Conservation (phyloP, 2,888 invertebrate species). For the Stenoptilia bipunctidactyla region DNA sequence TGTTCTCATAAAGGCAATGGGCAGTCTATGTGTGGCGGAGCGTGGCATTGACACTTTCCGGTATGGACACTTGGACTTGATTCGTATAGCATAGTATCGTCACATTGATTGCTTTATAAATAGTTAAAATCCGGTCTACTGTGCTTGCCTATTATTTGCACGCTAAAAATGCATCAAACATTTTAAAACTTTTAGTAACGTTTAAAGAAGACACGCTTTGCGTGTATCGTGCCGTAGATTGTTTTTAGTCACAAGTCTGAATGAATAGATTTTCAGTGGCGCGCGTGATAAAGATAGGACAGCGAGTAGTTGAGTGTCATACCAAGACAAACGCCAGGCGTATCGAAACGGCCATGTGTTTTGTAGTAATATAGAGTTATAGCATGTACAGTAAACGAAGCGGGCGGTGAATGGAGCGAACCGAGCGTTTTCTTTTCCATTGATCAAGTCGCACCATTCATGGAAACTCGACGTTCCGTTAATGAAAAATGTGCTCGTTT, state of each 20-base stretch:
- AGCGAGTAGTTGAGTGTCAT: not conserved
- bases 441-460: constrained; percentile 49
- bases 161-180: no score
- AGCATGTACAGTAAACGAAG: not conserved
- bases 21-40: constrained; percentile 12
- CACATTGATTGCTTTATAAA: constrained; percentile 10
- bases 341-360: not conserved
- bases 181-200: no score
- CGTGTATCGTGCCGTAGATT: not conserved
- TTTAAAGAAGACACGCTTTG: no score
- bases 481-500: constrained; percentile 58
- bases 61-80: constrained; percentile 14
- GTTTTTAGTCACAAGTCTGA: not conserved
- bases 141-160: constrained; percentile 3
- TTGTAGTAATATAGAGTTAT: not conserved
- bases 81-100: not conserved
- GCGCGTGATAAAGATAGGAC: not conserved
- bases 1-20: constrained; percentile 22
- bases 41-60: constrained; percentile 29
- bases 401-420: constrained; percentile 39
- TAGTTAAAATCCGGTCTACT: constrained; percentile 9
- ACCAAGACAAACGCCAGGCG: not conserved
- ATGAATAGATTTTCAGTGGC: not conserved
- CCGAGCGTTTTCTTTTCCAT: constrained; percentile 53
- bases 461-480: constrained; percentile 60